Conservation (phyloP, 2,888 invertebrate genomes). For the Lasioglossum leucozonium region DNA sequence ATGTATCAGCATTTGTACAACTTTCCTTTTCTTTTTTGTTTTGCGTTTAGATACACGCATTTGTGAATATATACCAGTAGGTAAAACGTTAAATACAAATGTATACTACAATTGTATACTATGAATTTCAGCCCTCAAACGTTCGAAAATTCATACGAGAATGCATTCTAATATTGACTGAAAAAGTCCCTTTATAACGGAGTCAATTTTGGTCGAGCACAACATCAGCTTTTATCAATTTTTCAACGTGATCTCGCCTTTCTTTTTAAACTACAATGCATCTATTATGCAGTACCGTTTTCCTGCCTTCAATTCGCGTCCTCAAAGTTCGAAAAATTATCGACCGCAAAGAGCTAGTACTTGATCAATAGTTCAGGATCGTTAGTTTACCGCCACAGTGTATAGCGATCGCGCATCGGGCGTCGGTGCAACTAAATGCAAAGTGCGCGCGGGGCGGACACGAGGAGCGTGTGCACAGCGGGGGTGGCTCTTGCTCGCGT, state of each 20-base stretch:
- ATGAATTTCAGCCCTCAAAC: too few species aligned
- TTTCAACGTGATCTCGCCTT: neutral
- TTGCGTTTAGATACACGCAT: too few species aligned
- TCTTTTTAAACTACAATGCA: neutral
- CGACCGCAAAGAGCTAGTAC: neutral
- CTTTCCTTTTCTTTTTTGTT: too few species aligned
- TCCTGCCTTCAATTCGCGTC: too few species aligned
- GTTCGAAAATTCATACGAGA: too few species aligned
- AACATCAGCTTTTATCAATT: neutral
- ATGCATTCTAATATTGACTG: neutral
- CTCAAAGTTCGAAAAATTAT: neutral
- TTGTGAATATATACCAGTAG: too few species aligned
- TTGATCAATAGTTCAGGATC: neutral
- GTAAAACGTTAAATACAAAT: too few species aligned
- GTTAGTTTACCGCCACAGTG: neutral
- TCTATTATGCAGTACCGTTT: too few species aligned
- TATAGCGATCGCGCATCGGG: slow-evolving; percentile 14
- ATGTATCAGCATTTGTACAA: too few species aligned
- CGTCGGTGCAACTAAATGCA: neutral
- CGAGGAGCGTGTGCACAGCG: slow-evolving; percentile 13
- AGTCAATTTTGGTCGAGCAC: neutral
- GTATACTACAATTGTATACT: too few species aligned
- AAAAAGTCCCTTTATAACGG: neutral
- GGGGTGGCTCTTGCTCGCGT: slow-evolving; percentile 19
- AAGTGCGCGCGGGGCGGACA: slow-evolving; percentile 1